phyloP scores from a whole-genome alignment of 1,140 invertebrate genomes.

The Leptopilina clavipes region DNA sequence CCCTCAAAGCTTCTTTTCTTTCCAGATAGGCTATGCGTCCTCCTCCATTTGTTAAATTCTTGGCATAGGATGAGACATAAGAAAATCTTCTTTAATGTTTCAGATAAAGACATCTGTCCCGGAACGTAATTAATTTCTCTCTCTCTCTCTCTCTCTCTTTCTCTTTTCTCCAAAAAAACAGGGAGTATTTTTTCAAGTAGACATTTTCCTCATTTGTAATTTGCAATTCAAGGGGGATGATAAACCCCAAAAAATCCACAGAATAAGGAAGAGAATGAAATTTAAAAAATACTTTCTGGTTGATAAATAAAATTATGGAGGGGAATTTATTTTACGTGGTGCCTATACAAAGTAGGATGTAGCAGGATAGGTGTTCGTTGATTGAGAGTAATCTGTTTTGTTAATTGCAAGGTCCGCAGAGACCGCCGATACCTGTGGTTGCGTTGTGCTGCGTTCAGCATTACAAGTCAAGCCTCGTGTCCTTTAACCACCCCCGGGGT shows the following conservation, averaged over 20 bases:
- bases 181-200: too few relatives aligned
- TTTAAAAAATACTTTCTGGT: too few relatives aligned
- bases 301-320: too few relatives aligned
- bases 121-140: background rate
- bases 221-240: too few relatives aligned
- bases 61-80: constrained; percentile 44
- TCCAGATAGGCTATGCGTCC: constrained; percentile 40
- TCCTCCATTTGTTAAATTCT: constrained; percentile 35
- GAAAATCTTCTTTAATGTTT: constrained; percentile 7
- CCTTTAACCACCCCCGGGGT: constrained; percentile 23
- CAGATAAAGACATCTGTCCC: background rate
- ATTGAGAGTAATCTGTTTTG: constrained; percentile 71
- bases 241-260: too few relatives aligned
- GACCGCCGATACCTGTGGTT: constrained; percentile 64
- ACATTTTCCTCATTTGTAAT: too few relatives aligned
- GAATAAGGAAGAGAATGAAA: too few relatives aligned
- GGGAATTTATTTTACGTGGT: background rate
- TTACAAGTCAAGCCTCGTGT: constrained; percentile 22
- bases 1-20: constrained; percentile 40
- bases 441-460: constrained; percentile 61
- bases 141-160: background rate
- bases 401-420: constrained; percentile 70
- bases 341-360: constrained; percentile 18
- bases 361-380: constrained; percentile 61
- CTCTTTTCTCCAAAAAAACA: too few relatives aligned